A percentile compares a stretch with the other conserved stretches of the same genome.
These are phyloP conservation scores for Silurus aristotelis DNA, from an alignment of 2,797 vertebrate genomes.

Conservation along the genomic window DNA sequence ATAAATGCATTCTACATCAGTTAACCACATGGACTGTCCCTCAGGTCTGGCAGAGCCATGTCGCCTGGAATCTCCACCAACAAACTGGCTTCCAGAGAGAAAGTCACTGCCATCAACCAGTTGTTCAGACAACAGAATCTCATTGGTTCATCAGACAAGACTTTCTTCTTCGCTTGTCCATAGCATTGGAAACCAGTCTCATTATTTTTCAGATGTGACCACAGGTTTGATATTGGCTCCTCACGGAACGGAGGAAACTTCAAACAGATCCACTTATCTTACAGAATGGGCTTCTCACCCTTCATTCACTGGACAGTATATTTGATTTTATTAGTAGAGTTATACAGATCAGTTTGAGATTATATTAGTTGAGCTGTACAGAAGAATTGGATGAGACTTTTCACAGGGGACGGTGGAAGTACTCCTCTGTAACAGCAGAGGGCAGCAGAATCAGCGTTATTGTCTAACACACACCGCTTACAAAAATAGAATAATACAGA, in stretches of 20 bases:
- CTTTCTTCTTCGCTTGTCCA: constrained; percentile 29
- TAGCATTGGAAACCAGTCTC: constrained; percentile 49
- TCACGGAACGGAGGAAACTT: constrained; percentile 55
- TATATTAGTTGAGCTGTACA: background rate
- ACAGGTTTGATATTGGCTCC: constrained; percentile 42
- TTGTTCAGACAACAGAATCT: constrained; percentile 21
- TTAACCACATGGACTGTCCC: background rate
- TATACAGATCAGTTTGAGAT: no score
- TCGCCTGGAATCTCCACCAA: constrained; percentile 28
- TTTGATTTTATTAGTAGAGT: constrained; percentile 2
- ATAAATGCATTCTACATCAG: background rate
- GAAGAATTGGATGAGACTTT: background rate
- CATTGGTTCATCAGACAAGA: constrained; percentile 37
- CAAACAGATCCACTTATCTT: constrained; percentile 53
- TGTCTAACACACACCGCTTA: no score
- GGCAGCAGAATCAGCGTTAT: constrained; percentile 60
- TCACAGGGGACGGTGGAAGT: background rate
- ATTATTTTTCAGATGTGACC: constrained; percentile 51
- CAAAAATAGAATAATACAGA: background rate
- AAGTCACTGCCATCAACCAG: constrained; percentile 7
- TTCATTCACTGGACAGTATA: constrained; percentile 43
- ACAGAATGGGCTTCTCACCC: constrained; percentile 54
- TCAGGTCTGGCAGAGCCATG: constrained; percentile 52
- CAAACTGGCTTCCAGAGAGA: constrained; percentile 42
- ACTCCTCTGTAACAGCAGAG: constrained; percentile 61